Conservation (phyloP, 1,140 invertebrate genomes). For the Drosophila pallidifrons region DNA sequence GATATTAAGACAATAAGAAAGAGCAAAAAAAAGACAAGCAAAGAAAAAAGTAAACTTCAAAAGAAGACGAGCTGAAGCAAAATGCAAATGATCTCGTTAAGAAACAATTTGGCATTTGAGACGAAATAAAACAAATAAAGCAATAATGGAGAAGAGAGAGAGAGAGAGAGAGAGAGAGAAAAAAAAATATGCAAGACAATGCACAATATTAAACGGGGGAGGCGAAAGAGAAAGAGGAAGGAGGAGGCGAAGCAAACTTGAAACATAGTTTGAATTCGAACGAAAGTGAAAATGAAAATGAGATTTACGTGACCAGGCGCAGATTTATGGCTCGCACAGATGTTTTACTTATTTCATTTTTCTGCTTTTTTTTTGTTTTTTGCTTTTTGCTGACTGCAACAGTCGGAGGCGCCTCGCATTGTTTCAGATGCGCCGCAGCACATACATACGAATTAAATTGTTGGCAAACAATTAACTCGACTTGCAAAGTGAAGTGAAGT, state of each 20-base stretch:
- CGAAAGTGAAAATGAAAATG: slow-evolving; percentile 68
- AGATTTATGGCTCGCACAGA: slow-evolving; percentile 49
- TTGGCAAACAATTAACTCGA: slow-evolving; percentile 19
- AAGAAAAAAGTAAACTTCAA: slow-evolving; percentile 2
- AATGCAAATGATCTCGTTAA: slow-evolving; percentile 44
- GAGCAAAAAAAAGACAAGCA: neutral
- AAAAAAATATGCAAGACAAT: slow-evolving; percentile 23
- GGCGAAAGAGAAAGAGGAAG: neutral
- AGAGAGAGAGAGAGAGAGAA: neutral
- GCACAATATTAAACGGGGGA: slow-evolving; percentile 7
- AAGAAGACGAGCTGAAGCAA: slow-evolving; percentile 4
- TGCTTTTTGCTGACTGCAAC: slow-evolving; percentile 1
- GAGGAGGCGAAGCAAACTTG: neutral
- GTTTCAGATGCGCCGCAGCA: slow-evolving; percentile 42
- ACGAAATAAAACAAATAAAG: slow-evolving; percentile 22
- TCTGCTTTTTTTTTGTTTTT: neutral
- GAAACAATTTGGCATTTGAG: slow-evolving; percentile 43
- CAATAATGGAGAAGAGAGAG: slow-evolving; percentile 2
- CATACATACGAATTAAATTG: slow-evolving; percentile 34
- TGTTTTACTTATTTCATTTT: neutral
- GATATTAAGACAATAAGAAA: slow-evolving; percentile 17
- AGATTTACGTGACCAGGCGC: slow-evolving; percentile 62
- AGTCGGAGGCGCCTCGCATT: slow-evolving; percentile 38
- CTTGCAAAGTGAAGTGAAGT: neutral
- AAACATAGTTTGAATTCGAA: slow-evolving; percentile 49